A percentile compares a stretch with the other conserved stretches of the same genome.
Evolutionary conservation across 2,113 vertebrate genomes (phyloP).

Genomic region (Scopus umbretta): DNA sequence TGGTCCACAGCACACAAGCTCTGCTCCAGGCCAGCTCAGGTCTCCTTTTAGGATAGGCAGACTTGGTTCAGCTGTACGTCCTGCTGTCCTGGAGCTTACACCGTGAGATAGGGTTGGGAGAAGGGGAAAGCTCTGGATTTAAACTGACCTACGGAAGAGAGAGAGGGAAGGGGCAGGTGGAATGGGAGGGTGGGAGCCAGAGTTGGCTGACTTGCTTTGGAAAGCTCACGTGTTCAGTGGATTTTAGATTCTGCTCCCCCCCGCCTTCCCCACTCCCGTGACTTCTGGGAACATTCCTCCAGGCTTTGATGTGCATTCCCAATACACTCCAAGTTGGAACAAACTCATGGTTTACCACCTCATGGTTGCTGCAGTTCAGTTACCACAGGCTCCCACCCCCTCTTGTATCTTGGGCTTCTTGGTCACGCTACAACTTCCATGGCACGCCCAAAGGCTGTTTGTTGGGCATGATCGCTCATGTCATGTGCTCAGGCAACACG

Average conservation of each 20-base stretch:
- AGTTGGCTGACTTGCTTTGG: neutral
- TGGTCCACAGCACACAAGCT: neutral
- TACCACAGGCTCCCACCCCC: conserved; percentile 43
- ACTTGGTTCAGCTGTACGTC: neutral
- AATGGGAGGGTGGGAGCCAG: neutral
- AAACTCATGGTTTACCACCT: conserved; percentile 39
- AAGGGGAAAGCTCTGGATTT: neutral
- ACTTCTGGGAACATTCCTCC: conserved; percentile 52
- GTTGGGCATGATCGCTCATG: conserved; percentile 45
- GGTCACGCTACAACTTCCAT: conserved; percentile 44
- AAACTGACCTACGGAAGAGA: neutral
- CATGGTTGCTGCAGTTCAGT: conserved; percentile 16
- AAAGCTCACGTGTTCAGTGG: neutral
- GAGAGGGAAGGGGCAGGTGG: neutral
- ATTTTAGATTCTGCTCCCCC: neutral
- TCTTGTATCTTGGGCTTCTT: conserved; percentile 26
- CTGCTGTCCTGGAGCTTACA: neutral
- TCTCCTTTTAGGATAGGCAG: neutral
- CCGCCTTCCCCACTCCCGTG: neutral
- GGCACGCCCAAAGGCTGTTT: conserved; percentile 27
- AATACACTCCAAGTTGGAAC: conserved; percentile 59
- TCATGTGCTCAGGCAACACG: conserved; percentile 6
- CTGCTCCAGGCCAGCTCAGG: neutral
- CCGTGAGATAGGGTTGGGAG: rapidly evolving
- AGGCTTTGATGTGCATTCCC: conserved; percentile 53